Percentiles rank a stretch among this genome's conserved stretches.
phyloP scores from a whole-genome alignment of 2,113 vertebrate species.

The Oophaga pumilio region DNA sequence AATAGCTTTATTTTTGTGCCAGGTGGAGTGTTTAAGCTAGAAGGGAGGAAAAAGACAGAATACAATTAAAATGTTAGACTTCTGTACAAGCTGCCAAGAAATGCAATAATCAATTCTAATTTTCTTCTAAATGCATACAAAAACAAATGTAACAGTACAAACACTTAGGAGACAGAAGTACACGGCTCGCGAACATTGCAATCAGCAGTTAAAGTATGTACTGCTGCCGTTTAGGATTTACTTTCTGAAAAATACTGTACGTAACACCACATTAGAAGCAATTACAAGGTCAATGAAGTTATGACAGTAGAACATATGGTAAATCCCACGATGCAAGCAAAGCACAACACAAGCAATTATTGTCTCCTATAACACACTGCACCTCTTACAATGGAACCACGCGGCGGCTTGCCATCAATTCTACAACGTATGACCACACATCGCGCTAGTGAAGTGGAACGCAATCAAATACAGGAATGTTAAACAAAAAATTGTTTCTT shows the following conservation, averaged over 20 bases:
- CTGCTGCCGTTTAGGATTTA: background rate
- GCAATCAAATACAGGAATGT: background rate
- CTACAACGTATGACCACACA: background rate
- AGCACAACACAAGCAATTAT: conserved; percentile 14
- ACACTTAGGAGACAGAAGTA: background rate
- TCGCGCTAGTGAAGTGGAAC: background rate
- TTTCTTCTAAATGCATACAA: conserved; percentile 41
- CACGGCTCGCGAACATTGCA: background rate
- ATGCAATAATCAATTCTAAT: conserved; percentile 50
- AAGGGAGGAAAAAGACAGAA: conserved; percentile 57
- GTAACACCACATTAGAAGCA: conserved; percentile 18
- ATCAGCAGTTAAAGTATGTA: conserved; percentile 2
- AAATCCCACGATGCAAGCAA: conserved; percentile 18
- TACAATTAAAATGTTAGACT: conserved; percentile 48
- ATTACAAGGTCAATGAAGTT: conserved; percentile 41
- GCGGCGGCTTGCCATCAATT: background rate
- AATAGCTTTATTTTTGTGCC: conserved; percentile 95
- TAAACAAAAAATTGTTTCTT: no score
- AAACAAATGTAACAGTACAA: conserved; percentile 12
- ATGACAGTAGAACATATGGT: conserved; percentile 38
- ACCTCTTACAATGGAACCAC: background rate
- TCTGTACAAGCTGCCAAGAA: conserved; percentile 40
- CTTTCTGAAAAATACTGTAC: background rate
- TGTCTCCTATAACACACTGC: background rate
- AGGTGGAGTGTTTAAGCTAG: conserved; percentile 84